Evolutionary conservation across 2,797 vertebrate species (phyloP).

Genomic region (Myiotriccus ornatus): DNA sequence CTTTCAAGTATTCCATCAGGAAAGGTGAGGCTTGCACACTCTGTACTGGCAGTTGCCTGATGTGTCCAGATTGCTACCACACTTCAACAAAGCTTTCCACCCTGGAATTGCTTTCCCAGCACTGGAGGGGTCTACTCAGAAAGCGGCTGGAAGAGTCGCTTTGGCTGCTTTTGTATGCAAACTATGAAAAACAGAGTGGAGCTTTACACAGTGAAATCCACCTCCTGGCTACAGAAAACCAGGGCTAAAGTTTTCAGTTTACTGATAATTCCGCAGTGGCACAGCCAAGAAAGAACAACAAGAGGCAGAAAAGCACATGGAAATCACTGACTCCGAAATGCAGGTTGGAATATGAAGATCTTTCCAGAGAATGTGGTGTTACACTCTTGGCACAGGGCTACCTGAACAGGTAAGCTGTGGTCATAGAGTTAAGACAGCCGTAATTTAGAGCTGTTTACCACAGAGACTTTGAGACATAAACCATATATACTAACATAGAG

Average conservation of each 20-base stretch:
- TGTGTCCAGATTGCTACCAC: not conserved
- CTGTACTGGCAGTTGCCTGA: not conserved
- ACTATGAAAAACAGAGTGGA: not conserved
- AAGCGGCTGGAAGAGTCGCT: not conserved
- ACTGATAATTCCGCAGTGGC: not conserved
- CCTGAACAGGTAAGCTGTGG: not conserved
- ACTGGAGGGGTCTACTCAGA: not conserved
- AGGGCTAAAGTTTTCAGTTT: not conserved
- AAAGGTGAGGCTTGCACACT: not conserved
- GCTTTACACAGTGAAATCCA: not conserved
- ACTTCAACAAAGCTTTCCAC: not conserved
- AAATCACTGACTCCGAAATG: not conserved
- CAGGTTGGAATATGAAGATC: not conserved
- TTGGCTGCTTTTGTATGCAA: not conserved
- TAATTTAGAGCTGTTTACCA: not conserved
- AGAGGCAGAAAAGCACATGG: not conserved
- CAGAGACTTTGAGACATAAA: not conserved
- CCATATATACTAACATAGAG: not conserved
- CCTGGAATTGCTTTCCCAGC: not conserved
- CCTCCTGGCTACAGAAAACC: not conserved
- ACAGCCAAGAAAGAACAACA: not conserved
- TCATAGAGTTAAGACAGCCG: not conserved
- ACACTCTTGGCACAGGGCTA: not conserved
- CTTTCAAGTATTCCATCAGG: not conserved
- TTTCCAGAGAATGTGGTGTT: not conserved